phyloP scores from a whole-genome alignment of 1,140 invertebrate species.

The Choristoneura fumiferana region DNA sequence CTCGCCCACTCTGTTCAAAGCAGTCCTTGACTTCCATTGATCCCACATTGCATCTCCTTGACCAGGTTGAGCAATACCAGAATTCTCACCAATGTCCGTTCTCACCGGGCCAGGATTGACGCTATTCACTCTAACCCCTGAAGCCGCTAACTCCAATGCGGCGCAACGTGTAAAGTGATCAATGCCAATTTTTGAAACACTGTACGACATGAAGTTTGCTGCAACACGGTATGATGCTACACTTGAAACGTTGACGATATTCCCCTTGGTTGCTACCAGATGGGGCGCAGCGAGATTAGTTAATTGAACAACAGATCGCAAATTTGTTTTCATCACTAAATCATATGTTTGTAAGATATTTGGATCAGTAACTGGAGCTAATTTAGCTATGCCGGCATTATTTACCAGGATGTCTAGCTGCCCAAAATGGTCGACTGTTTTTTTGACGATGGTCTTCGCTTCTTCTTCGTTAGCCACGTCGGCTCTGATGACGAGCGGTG shows the following conservation, averaged over 20 bases:
- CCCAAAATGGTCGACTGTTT: constrained; percentile 77
- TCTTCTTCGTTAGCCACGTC: constrained; percentile 82
- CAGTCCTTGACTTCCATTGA: not conserved
- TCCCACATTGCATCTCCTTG: not conserved
- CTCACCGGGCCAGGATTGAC: constrained; percentile 83
- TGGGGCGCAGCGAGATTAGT: constrained; percentile 24
- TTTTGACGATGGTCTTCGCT: constrained; percentile 77
- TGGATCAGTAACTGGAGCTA: constrained; percentile 81
- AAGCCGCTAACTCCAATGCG: constrained; percentile 81
- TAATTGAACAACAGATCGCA: constrained; percentile 24
- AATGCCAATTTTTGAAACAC: constrained; percentile 85
- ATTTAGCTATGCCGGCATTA: constrained; percentile 83
- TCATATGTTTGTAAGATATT: constrained; percentile 84
- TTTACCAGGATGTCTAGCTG: constrained; percentile 83
- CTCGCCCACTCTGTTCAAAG: constrained; percentile 11
- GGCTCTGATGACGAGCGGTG: constrained; percentile 74
- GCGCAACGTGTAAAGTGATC: constrained; percentile 85
- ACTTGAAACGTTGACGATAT: constrained; percentile 87
- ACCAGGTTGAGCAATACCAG: not conserved
- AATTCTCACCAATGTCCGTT: constrained; percentile 80
- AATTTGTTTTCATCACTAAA: constrained; percentile 80
- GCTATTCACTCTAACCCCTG: constrained; percentile 84
- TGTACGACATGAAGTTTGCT: constrained; percentile 80
- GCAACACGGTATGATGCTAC: constrained; percentile 51
- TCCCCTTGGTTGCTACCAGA: constrained; percentile 76